phyloP scores from a whole-genome alignment of 2,888 invertebrate species.

The Dicyrtomina minuta region DNA sequence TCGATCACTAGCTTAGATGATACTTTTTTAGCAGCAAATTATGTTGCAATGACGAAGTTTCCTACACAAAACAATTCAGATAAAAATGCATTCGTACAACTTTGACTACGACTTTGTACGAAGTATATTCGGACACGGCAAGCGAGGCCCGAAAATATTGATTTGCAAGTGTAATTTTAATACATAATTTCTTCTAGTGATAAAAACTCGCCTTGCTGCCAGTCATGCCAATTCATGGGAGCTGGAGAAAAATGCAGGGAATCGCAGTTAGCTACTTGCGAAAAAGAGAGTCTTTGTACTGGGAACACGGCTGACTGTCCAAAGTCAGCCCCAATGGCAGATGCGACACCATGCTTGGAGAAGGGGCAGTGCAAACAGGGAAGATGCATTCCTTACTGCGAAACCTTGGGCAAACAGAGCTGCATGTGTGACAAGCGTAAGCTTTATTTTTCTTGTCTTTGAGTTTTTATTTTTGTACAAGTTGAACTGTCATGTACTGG shows the following conservation, averaged over 20 bases:
- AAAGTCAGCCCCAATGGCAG: conserved; percentile 82
- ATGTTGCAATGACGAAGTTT: too few relatives aligned
- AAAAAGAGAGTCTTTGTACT: conserved; percentile 86
- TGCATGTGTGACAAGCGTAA: conserved; percentile 94
- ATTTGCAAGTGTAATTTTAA: too few relatives aligned
- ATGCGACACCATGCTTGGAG: conserved; percentile 86
- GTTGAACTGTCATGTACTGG: too few relatives aligned
- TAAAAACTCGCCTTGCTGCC: conserved; percentile 94
- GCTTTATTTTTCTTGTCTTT: too few relatives aligned
- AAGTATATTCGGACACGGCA: too few relatives aligned
- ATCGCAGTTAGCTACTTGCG: conserved; percentile 87
- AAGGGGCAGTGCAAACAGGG: conserved; percentile 86
- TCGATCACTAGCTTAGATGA: too few relatives aligned
- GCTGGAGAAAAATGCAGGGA: conserved; percentile 69
- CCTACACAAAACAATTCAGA: too few relatives aligned
- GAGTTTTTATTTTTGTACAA: too few relatives aligned
- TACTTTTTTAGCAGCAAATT: too few relatives aligned
- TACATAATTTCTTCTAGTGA: too few relatives aligned
- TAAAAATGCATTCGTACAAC: background rate
- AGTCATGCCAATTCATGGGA: conserved; percentile 77
- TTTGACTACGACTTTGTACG: too few relatives aligned
- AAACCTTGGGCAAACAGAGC: conserved; percentile 86
- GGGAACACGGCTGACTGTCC: conserved; percentile 80
- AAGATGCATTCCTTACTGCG: conserved; percentile 92
- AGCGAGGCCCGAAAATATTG: background rate